These are phyloP conservation scores for Metacarcinus magister DNA, from an alignment of 2,888 invertebrate species.

Conservation along the genomic window DNA sequence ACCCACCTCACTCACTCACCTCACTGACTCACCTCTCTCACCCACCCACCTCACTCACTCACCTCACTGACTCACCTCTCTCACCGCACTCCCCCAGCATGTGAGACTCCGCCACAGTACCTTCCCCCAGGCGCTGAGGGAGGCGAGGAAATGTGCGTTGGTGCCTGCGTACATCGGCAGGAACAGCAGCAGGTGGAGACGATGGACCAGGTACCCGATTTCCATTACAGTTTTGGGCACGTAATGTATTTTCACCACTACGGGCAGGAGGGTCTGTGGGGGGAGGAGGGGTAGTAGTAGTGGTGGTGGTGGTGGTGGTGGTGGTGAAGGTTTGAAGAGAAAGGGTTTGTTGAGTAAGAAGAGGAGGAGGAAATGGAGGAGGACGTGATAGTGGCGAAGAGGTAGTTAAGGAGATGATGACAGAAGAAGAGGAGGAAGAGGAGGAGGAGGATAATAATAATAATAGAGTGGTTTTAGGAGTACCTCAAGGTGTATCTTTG, in stretches of 20 bases:
- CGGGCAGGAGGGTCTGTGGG: conserved; percentile 60
- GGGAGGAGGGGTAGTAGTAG: background rate
- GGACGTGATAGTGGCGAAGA: background rate
- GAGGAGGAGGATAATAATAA: background rate
- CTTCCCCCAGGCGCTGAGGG: conserved; percentile 58
- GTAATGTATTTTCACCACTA: background rate
- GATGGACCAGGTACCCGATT: conserved; percentile 63
- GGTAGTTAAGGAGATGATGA: background rate
- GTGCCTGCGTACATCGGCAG: conserved; percentile 67
- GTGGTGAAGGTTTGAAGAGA: background rate
- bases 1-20: no score
- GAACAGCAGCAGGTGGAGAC: conserved; percentile 72
- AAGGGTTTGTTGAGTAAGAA: background rate
- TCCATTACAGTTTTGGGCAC: background rate
- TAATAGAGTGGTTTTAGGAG: no score
- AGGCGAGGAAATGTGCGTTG: conserved; percentile 51
- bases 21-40: no score
- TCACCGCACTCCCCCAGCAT: background rate
- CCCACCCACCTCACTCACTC: background rate
- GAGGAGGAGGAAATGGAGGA: background rate
- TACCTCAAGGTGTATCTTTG: no score
- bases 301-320: background rate
- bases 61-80: conserved; percentile 41
- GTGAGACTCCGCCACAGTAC: background rate
- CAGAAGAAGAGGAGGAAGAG: background rate